Evolutionary conservation across 2,888 invertebrate species (phyloP).

Genomic region (Limnephilus lunatus): DNA sequence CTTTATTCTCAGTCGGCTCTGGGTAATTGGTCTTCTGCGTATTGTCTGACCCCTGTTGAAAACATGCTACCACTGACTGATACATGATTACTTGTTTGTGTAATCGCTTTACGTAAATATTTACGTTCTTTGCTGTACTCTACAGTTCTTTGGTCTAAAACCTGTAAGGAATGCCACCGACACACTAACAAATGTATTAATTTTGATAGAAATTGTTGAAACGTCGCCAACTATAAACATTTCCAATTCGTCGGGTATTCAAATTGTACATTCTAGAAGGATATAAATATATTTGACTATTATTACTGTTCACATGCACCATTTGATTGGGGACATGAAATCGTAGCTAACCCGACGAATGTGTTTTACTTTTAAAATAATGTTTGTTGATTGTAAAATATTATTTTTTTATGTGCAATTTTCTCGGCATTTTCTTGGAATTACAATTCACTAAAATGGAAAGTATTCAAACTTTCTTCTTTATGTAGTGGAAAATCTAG

Average conservation of each 20-base stretch:
- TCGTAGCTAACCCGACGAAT: not conserved
- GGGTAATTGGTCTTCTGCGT: not conserved
- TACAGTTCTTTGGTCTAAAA: not conserved
- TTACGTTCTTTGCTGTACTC: not conserved
- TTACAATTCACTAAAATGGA: not conserved
- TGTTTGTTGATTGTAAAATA: not conserved
- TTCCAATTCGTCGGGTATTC: not conserved
- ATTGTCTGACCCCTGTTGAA: not conserved
- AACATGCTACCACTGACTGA: not conserved
- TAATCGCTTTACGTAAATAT: not conserved
- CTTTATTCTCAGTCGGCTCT: not conserved
- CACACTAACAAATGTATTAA: not conserved
- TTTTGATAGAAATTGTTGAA: slow-evolving; percentile 5
- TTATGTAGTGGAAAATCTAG: not conserved
- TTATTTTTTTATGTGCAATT: not conserved
- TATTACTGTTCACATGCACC: not conserved
- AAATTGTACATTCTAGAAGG: not conserved
- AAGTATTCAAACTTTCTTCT: not conserved
- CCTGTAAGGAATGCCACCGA: not conserved
- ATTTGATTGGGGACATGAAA: not conserved
- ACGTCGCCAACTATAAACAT: not conserved
- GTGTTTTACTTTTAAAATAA: too few species aligned
- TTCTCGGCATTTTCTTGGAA: not conserved
- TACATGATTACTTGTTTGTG: not conserved
- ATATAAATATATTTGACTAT: not conserved